phyloP scores from a whole-genome alignment of 2,113 vertebrate species.

The Suncus etruscus region DNA sequence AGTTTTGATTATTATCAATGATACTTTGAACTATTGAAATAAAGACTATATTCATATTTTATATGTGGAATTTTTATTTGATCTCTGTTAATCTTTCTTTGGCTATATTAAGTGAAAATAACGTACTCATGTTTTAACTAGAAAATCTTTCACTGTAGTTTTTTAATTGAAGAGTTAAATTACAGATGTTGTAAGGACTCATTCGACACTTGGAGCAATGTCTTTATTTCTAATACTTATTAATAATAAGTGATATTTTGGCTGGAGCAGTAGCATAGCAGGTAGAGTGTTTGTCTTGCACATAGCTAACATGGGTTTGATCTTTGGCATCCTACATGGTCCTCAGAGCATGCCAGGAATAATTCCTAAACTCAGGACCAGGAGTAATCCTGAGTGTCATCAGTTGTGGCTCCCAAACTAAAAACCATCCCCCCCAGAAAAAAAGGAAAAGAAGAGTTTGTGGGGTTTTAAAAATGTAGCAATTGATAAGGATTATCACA shows the following conservation, averaged over 20 bases:
- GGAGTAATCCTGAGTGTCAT: no score
- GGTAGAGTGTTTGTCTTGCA: no score
- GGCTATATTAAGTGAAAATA: slow-evolving; percentile 30
- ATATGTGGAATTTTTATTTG: slow-evolving; percentile 2
- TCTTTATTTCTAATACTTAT: slow-evolving; percentile 23
- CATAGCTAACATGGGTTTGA: no score
- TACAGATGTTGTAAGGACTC: background rate
- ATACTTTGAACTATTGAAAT: slow-evolving; percentile 40
- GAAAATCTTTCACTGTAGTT: background rate
- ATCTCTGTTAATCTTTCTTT: background rate
- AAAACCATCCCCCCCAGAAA: no score
- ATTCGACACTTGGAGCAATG: background rate
- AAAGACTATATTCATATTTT: slow-evolving; percentile 57
- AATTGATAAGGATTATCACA: background rate
- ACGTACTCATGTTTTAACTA: background rate
- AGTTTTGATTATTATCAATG: slow-evolving; percentile 11
- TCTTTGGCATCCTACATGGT: no score
- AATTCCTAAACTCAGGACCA: no score
- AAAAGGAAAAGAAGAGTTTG: background rate
- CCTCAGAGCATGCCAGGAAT: no score
- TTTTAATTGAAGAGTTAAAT: background rate
- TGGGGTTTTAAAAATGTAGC: background rate
- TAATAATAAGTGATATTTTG: background rate
- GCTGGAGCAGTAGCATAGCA: no score
- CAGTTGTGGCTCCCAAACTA: no score